phyloP scores from a whole-genome alignment of 2,888 invertebrate species.

The Mellilla xanthometata region DNA sequence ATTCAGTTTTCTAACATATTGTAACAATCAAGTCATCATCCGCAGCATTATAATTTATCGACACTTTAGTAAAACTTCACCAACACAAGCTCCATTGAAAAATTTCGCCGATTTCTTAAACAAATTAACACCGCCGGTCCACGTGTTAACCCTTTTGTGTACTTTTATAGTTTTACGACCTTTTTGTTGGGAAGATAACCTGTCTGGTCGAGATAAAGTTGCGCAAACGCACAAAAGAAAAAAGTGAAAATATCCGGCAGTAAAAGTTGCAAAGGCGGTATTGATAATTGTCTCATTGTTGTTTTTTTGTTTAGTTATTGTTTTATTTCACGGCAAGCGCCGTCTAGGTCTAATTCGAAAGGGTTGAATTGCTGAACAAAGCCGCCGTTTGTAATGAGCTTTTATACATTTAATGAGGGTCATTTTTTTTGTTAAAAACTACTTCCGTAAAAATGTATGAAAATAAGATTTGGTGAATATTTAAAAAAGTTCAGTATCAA shows the following conservation, averaged over 20 bases:
- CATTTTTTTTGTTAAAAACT: not conserved
- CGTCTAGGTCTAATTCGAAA: slow-evolving; percentile 34
- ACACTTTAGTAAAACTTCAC: not conserved
- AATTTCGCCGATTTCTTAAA: slow-evolving; percentile 51
- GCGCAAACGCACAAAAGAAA: slow-evolving; percentile 61
- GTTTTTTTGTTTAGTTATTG: slow-evolving; percentile 34
- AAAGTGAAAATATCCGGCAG: slow-evolving; percentile 72
- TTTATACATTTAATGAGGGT: slow-evolving; percentile 1
- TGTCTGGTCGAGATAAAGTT: slow-evolving; percentile 38
- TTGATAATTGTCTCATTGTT: slow-evolving; percentile 40
- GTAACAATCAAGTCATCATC: no score
- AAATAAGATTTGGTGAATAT: no score
- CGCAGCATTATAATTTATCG: slow-evolving; percentile 8
- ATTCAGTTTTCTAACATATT: no score
- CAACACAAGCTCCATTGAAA: slow-evolving; percentile 7
- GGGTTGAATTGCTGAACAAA: slow-evolving; percentile 35
- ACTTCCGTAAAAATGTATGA: slow-evolving; percentile 4
- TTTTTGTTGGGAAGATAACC: slow-evolving; percentile 30
- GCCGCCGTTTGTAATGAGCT: not conserved
- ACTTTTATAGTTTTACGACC: slow-evolving; percentile 37
- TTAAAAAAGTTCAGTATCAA: no score
- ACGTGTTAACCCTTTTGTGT: slow-evolving; percentile 73
- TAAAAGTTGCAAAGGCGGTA: slow-evolving; percentile 53
- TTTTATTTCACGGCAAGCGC: slow-evolving; percentile 37
- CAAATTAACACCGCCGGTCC: slow-evolving; percentile 69